A percentile compares a stretch with the other conserved stretches of the same genome.
Conservation (phyloP, 2,113 vertebrate species). For the Ictalurus punctatus region DNA sequence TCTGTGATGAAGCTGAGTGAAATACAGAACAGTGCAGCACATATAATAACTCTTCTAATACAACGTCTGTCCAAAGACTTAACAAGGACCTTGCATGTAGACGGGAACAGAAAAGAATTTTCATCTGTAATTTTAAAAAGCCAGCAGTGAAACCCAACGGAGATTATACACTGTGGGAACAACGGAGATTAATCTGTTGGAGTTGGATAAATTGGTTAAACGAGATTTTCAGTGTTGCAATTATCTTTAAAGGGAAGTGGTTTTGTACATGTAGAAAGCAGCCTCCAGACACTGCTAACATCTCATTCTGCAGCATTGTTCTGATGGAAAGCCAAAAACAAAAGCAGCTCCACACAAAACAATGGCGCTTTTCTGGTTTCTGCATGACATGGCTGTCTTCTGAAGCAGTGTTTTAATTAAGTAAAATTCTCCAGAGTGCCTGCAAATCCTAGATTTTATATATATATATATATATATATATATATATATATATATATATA, state of each 20-base stretch:
- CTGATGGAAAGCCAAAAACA: not conserved
- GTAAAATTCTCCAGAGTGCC: not conserved
- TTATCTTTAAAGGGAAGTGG: not conserved
- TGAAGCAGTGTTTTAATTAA: not conserved
- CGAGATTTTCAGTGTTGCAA: not conserved
- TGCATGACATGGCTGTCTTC: not conserved
- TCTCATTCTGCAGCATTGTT: not conserved
- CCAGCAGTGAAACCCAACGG: not conserved
- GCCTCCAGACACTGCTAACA: not conserved
- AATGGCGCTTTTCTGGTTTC: not conserved
- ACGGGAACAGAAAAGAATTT: not conserved
- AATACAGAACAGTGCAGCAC: not conserved
- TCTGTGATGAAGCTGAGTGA: not conserved
- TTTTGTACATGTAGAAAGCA: not conserved
- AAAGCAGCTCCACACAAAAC: not conserved
- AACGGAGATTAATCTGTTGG: not conserved
- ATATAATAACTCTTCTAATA: not conserved
- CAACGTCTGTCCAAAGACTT: not conserved
- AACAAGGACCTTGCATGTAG: not conserved
- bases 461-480: no score
- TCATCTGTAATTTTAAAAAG: not conserved
- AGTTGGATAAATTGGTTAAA: not conserved
- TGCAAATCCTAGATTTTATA: not conserved
- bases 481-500: no score
- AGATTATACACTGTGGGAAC: not conserved